phyloP scores from a whole-genome alignment of 1,140 invertebrate genomes.

The Drosophila yakuba region DNA sequence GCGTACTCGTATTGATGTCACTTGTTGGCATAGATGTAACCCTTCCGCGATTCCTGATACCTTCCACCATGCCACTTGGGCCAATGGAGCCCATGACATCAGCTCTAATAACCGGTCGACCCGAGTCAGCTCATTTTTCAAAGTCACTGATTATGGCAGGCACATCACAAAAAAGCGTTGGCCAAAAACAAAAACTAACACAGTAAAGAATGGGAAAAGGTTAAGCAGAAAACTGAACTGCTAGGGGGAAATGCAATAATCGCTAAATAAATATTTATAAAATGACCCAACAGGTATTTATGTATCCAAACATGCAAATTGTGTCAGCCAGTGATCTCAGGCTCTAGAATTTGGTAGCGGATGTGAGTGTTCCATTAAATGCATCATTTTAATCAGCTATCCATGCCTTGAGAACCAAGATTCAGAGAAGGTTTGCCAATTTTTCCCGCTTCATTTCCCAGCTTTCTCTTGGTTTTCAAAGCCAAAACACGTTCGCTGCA shows the following conservation, averaged over 20 bases:
- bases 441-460: conserved; percentile 43
- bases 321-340: conserved; percentile 23
- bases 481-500: conserved; percentile 59
- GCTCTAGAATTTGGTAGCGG: conserved; percentile 12
- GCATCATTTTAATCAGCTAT: conserved; percentile 37
- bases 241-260: conserved; percentile 9
- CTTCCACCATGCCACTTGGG: conserved; percentile 9
- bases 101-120: conserved; percentile 77
- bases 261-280: conserved; percentile 67
- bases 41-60: conserved; percentile 43
- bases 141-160: conserved; percentile 63
- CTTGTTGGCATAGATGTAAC: conserved; percentile 48
- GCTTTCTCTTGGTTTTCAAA: conserved; percentile 58
- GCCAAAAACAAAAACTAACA: conserved; percentile 43
- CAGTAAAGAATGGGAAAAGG: conserved; percentile 39
- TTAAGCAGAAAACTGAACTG: conserved; percentile 28
- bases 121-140: conserved; percentile 67
- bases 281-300: conserved; percentile 54
- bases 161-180: conserved; percentile 31
- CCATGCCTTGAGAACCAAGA: conserved; percentile 12
- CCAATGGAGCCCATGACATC: conserved; percentile 64
- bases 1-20: conserved; percentile 53
- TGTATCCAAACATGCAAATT: conserved; percentile 33
- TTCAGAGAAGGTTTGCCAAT: conserved; percentile 32
- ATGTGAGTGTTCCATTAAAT: conserved; percentile 28